Evolutionary conservation across 2,113 vertebrate genomes (phyloP), one percentile per base, ranked within the genome.

Genomic region (Oncorhynchus nerka): DNA sequence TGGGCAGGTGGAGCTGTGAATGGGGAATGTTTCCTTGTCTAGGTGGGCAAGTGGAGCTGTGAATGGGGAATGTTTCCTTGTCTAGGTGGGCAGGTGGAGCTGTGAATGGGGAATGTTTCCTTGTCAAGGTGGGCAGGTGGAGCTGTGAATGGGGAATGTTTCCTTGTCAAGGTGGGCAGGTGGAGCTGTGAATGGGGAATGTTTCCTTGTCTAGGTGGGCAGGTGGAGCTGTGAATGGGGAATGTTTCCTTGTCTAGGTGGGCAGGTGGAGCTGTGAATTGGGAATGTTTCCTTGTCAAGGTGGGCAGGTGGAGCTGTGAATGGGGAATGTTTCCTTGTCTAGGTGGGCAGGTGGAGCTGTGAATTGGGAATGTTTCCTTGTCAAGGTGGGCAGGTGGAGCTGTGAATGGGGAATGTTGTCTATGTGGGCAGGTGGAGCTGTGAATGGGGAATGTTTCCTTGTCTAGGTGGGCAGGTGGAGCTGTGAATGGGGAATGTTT

Each of bases 101-200:
- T 15, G 13, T 39, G 34, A 39, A 39, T 39, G 34, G 1, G 7
- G 7, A 32, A 57, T 80, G 79, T 39, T 67, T 75, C 75, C 81
- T 83, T 80, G 87, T 90, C 84, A 87, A 90, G 87, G 86, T 86
- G 79, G 51, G 39, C 71, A n/a, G 62, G 20, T 34, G 30, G 69
- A 71, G 30, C 3, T 13, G 13, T 39, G 7, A 39, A 39, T 39
- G 34, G 34, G 34, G 8, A 39, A 34, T 34, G 32, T 34, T 34
- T 34, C 32, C 32, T 7, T 34, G 32, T 34, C 32, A 1, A 34
- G 5, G 32, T 39, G 5, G 19, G 59, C 1, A 19, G 62, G 11
- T 34, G 34, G 69, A 71, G 30, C 3, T 13, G 13, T 34, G 5
- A 34, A 34, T 6, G 32, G 32, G 32, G 32, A 34, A 28, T 28